A percentile compares a stretch with the other conserved stretches of the same genome.
Evolutionary conservation across 2,888 invertebrate species (phyloP).

Genomic region (Mechanitis mazaeus): DNA sequence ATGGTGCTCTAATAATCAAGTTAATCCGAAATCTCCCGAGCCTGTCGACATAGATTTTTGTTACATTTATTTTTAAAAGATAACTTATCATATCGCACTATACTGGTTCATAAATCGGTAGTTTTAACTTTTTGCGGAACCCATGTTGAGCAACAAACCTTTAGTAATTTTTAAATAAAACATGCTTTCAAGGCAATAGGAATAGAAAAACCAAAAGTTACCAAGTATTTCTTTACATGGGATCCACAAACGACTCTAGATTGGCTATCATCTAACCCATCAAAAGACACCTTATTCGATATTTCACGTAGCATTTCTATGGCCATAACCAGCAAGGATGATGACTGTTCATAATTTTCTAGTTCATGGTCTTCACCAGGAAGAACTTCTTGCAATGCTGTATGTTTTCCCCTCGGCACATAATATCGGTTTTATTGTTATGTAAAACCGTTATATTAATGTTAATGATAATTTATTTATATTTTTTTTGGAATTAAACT

Average conservation of each 20-base stretch:
- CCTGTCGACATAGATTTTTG: too few relatives aligned
- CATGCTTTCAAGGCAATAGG: slow-evolving; percentile 15
- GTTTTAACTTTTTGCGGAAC: slow-evolving; percentile 19
- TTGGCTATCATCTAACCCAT: slow-evolving; percentile 8
- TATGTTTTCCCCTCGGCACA: too few relatives aligned
- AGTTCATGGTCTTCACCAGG: slow-evolving; percentile 17
- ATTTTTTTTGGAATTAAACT: too few relatives aligned
- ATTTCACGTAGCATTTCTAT: slow-evolving; percentile 13
- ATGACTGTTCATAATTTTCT: not conserved
- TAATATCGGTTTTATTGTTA: too few relatives aligned
- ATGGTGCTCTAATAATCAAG: slow-evolving; percentile 10
- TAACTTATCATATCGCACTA: slow-evolving; percentile 18
- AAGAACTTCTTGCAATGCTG: slow-evolving; percentile 16
- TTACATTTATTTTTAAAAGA: slow-evolving; percentile 13
- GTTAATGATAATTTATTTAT: too few relatives aligned
- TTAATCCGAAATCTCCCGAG: slow-evolving; percentile 10
- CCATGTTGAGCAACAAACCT: not conserved
- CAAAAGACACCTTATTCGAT: slow-evolving; percentile 14
- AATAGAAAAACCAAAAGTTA: slow-evolving; percentile 7
- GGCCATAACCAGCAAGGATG: not conserved
- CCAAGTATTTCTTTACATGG: slow-evolving; percentile 12
- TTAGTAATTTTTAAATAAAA: slow-evolving; percentile 13
- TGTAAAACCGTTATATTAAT: too few relatives aligned
- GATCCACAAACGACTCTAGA: slow-evolving; percentile 14
- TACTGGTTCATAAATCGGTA: slow-evolving; percentile 23